Conservation (phyloP, 2,888 invertebrate species). For the Orgyia antiqua region DNA sequence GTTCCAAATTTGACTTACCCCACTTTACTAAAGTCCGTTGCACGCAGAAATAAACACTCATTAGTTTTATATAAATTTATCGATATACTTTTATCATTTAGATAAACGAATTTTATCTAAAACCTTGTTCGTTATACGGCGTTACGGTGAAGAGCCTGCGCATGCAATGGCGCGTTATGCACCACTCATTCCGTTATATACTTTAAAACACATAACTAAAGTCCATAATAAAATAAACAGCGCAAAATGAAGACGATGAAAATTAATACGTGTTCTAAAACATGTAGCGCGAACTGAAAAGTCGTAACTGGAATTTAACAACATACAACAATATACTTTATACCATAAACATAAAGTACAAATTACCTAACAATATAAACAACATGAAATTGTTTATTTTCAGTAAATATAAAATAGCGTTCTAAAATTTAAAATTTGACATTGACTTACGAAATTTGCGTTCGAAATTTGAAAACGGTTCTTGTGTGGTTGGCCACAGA, state of each 20-base stretch:
- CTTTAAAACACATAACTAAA: background rate
- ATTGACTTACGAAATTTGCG: constrained; percentile 8
- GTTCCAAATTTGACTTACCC: background rate
- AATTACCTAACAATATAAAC: constrained; percentile 7
- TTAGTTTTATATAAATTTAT: background rate
- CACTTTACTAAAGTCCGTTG: background rate
- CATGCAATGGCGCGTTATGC: background rate
- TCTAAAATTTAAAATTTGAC: constrained; percentile 12
- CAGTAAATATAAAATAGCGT: constrained; percentile 3
- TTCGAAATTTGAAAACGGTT: constrained; percentile 7
- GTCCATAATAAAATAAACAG: background rate
- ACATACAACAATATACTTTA: background rate
- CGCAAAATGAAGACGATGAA: background rate
- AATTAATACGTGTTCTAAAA: background rate
- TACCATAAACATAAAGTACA: constrained; percentile 4
- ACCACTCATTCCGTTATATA: background rate
- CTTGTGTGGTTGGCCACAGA: constrained; percentile 4
- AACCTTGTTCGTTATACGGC: constrained; percentile 5
- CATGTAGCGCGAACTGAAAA: background rate
- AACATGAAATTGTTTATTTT: constrained; percentile 11
- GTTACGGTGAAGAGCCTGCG: constrained; percentile 1
- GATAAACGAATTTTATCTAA: constrained; percentile 23
- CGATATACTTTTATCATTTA: constrained; percentile 10
- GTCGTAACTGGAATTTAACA: background rate
- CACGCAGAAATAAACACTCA: constrained; percentile 2